phyloP scores from a whole-genome alignment of 2,113 vertebrate species.

The Phalacrocorax pelagicus region DNA sequence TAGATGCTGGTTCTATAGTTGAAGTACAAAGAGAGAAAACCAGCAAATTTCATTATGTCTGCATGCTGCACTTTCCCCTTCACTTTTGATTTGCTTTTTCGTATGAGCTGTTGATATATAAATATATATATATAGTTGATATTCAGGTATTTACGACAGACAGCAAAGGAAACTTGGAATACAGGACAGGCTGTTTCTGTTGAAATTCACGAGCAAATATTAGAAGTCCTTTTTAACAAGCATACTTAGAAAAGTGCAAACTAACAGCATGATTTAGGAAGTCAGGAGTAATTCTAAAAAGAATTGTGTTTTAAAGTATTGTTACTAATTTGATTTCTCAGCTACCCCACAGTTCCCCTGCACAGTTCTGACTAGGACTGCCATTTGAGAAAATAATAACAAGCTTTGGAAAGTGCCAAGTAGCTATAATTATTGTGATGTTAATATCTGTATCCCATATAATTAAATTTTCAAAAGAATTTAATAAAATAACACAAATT shows the following conservation, averaged over 20 bases:
- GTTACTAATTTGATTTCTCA: background rate
- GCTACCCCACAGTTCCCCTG: background rate
- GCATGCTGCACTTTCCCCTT: background rate
- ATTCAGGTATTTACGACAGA: background rate
- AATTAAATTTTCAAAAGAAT: background rate
- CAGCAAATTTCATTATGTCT: background rate
- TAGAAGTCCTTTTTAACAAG: background rate
- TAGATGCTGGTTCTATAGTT: background rate
- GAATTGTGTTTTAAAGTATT: background rate
- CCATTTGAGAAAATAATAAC: background rate
- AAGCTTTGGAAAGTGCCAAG: background rate
- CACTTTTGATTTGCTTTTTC: background rate
- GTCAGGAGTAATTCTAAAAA: background rate
- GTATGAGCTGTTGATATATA: background rate
- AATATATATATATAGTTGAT: too few relatives aligned
- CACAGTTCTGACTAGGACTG: background rate
- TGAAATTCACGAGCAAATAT: background rate
- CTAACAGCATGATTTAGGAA: background rate
- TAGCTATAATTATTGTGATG: background rate
- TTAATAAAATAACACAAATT: background rate
- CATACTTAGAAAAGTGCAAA: background rate
- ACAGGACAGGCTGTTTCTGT: background rate
- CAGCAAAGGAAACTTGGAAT: background rate
- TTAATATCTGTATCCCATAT: background rate
- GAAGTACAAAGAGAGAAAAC: background rate